These are phyloP conservation scores for Oncorhynchus masou DNA, from an alignment of 2,113 vertebrate species.

Conservation along the genomic window DNA sequence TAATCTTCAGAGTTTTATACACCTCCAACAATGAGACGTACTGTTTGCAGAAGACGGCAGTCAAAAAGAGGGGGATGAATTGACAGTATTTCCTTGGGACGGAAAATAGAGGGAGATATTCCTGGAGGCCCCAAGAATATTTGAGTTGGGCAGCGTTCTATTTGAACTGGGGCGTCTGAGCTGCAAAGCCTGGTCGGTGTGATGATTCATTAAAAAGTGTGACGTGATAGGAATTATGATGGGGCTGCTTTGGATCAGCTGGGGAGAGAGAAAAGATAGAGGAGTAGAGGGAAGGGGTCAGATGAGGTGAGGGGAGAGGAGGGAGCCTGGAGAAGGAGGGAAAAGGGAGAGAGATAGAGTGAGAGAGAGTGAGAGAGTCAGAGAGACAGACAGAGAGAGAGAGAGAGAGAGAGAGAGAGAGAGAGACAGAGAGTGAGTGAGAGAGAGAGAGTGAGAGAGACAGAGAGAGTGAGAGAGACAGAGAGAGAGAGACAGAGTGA, in stretches of 20 bases:
- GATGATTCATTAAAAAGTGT: slow-evolving; percentile 67
- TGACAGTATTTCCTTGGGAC: slow-evolving; percentile 47
- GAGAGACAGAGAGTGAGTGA: background rate
- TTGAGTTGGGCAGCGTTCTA: slow-evolving; percentile 54
- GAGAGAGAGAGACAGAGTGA: too few relatives aligned
- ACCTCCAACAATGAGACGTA: slow-evolving; percentile 50
- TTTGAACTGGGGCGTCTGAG: slow-evolving; percentile 53
- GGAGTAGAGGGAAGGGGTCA: slow-evolving; percentile 12
- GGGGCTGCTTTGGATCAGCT: slow-evolving; percentile 22
- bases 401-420: background rate
- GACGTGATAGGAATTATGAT: slow-evolving; percentile 59
- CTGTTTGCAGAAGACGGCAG: slow-evolving; percentile 43
- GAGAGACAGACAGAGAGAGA: slow-evolving; percentile 22
- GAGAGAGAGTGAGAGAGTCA: slow-evolving; percentile 11
- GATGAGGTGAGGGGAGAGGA: slow-evolving; percentile 23
- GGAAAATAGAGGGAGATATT: slow-evolving; percentile 57
- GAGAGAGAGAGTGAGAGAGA: background rate
- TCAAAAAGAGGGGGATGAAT: slow-evolving; percentile 40
- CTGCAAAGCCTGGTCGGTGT: slow-evolving; percentile 43
- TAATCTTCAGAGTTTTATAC: slow-evolving; percentile 50
- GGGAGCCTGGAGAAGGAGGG: slow-evolving; percentile 7
- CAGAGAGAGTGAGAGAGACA: background rate
- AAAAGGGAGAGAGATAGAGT: too few relatives aligned
- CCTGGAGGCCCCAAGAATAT: slow-evolving; percentile 44
- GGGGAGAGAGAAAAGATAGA: slow-evolving; percentile 23